Evolutionary conservation across 1,140 invertebrate species (phyloP), one percentile per base, ranked within the genome.

Genomic region (Zaprionus nigranus): DNA sequence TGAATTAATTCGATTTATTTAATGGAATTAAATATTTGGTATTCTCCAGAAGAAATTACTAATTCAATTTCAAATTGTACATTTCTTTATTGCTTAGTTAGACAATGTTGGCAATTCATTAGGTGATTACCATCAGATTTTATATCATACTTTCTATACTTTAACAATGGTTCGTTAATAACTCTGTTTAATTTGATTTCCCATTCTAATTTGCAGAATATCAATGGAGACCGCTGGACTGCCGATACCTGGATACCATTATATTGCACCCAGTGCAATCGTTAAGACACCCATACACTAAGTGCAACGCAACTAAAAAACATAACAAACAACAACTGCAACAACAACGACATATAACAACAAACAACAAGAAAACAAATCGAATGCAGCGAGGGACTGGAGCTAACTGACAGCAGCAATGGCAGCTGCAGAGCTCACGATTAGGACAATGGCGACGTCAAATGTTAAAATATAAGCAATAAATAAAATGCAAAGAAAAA

Each of bases 251-350:
- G 96, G 97, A 69, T 98, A 97, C 94, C 97, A 97, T 93, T 98
- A 97, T 94, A 96, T 98, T 93, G 96, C 97, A 80, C 97, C 97
- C 62, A 97, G 97, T 94, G 96, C 97, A 94, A 97, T 98, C 93
- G 96, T 98, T 85, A 97, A 97, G 94, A 96, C 97, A 75, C 96
- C 96, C 79, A 97, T 97, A 92, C 97, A 98, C 94, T 98, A 96
- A 96, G 93, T 93, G 79, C 74, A 75, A 74, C 69, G 65, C 76
- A 68, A 77, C 60, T 58, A 34, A 34, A 11, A 11, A 30, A 30
- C 30, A 30, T 11, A 9, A 34, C 30, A 34, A 34, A 34, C 30
- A 7, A 51, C 36, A 24, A 60, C 40, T 11, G 53, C n/a, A 77
- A 77, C 67, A 74, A 79, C 59, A 79, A 60, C 30, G 71, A 67